Evolutionary conservation across 1,140 invertebrate species (phyloP).

Genomic region (Diachasmimorpha longicaudata): DNA sequence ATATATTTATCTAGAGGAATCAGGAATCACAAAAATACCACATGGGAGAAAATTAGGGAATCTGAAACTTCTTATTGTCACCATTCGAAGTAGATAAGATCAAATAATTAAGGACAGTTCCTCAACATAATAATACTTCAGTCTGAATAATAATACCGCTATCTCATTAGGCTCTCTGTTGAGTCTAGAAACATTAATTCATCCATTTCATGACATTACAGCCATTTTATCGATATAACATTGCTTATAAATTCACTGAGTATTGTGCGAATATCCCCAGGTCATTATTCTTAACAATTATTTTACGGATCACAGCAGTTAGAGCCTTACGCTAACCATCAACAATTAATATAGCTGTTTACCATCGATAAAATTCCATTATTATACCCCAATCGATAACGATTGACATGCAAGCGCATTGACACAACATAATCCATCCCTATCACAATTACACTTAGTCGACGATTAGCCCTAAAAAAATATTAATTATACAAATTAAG

Average conservation of each 20-base stretch:
- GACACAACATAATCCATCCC: background rate
- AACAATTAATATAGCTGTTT: conserved; percentile 17
- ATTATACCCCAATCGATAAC: background rate
- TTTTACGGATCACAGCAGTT: conserved; percentile 6
- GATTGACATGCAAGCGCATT: background rate
- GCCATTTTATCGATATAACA: conserved; percentile 4
- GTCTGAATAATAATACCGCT: conserved; percentile 8
- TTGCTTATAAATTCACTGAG: background rate
- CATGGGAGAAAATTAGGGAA: background rate
- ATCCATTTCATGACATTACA: background rate
- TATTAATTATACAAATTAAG: too few relatives aligned
- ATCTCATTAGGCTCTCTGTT: background rate
- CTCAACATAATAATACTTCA: background rate
- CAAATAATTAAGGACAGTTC: background rate
- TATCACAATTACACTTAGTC: background rate
- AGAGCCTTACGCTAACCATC: background rate
- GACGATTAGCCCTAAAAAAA: background rate
- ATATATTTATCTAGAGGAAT: background rate
- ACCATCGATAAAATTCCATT: conserved; percentile 13
- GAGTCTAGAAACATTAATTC: background rate
- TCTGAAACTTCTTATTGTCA: conserved; percentile 6
- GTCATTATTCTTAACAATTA: background rate
- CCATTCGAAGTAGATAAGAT: background rate
- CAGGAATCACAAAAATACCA: background rate
- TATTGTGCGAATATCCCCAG: background rate